These are phyloP conservation scores for Holacanthus passer DNA, from an alignment of 2,113 vertebrate species.

Conservation along the genomic window DNA sequence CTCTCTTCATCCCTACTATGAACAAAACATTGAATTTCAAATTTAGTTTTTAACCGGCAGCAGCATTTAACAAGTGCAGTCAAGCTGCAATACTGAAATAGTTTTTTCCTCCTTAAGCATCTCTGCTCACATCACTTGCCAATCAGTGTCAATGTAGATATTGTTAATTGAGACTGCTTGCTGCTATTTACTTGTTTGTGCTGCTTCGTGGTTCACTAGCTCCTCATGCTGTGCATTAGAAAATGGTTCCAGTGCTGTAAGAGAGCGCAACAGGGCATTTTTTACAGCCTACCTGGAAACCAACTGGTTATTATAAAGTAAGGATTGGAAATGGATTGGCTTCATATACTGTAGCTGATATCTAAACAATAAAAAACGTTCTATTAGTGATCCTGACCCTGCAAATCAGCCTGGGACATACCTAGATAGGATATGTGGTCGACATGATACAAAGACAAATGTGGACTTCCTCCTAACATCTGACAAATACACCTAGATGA, in stretches of 20 bases:
- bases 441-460: not conserved
- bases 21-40: conserved; percentile 34
- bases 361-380: not conserved
- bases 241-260: conserved; percentile 53
- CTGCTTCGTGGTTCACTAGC: conserved; percentile 17
- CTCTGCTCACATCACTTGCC: conserved; percentile 39
- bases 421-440: not conserved
- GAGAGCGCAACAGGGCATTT: conserved; percentile 29
- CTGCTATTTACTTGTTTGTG: conserved; percentile 70
- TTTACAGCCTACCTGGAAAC: conserved; percentile 44
- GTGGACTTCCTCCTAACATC: not conserved
- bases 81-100: conserved; percentile 20
- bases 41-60: conserved; percentile 27
- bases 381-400: not conserved
- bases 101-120: conserved; percentile 23
- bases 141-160: conserved; percentile 49
- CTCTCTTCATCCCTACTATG: conserved; percentile 7
- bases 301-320: conserved; percentile 21
- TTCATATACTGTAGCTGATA: conserved; percentile 3
- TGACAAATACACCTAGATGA: not conserved
- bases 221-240: conserved; percentile 40
- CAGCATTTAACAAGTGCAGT: conserved; percentile 16
- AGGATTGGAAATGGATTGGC: not conserved
- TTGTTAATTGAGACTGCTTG: conserved; percentile 60
- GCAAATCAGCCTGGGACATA: not conserved